phyloP scores from a whole-genome alignment of 2,113 vertebrate genomes.

The Sciurus niger region DNA sequence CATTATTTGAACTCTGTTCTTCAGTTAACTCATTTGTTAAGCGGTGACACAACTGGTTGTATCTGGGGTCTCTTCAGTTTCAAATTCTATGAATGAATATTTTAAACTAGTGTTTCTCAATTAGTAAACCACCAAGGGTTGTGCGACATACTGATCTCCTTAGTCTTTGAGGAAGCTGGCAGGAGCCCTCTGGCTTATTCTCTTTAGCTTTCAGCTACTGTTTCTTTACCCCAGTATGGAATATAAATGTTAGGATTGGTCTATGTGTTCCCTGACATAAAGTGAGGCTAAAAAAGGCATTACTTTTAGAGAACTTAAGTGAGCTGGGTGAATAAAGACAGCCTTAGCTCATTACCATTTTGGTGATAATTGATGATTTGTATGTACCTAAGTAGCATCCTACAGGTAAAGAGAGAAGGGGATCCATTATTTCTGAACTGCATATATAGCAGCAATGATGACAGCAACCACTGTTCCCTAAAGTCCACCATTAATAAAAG shows the following conservation, averaged over 20 bases:
- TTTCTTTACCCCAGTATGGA: neutral
- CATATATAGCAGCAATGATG: neutral
- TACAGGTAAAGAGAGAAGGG: neutral
- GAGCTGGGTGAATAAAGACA: neutral
- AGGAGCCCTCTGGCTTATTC: fast-evolving
- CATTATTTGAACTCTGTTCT: neutral
- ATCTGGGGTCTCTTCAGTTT: neutral
- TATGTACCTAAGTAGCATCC: no score
- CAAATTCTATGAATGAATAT: neutral
- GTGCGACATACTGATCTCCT: fast-evolving
- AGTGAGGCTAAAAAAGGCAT: neutral
- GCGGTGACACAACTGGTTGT: fast-evolving
- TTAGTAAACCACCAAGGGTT: neutral
- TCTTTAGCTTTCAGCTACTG: neutral
- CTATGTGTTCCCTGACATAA: neutral
- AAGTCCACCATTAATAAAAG: conserved; percentile 84
- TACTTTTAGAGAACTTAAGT: neutral
- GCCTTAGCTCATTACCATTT: neutral
- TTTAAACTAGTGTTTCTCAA: neutral
- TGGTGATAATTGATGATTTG: neutral
- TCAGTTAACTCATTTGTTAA: neutral
- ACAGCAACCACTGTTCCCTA: conserved; percentile 73
- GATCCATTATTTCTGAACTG: conserved; percentile 59
- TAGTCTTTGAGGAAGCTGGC: neutral
- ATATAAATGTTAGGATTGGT: neutral